phyloP scores from a whole-genome alignment of 2,797 vertebrate genomes.

The Lacerta bilineata region DNA sequence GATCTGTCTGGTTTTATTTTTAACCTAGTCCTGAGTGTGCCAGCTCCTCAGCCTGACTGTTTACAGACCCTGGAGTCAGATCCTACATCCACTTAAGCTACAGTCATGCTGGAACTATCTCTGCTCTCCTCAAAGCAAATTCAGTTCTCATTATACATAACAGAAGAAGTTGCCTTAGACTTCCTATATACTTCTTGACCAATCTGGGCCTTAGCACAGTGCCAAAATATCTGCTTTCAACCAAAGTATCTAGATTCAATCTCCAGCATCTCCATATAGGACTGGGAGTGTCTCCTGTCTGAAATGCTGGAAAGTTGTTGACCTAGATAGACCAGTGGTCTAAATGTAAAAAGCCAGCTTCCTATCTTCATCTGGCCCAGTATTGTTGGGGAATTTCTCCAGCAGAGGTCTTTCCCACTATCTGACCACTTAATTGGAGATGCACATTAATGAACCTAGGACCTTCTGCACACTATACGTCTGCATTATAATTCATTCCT shows the following conservation, averaged over 20 bases:
- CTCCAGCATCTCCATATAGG: too few relatives aligned
- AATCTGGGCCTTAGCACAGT: not conserved
- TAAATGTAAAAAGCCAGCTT: too few relatives aligned
- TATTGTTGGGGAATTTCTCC: not conserved
- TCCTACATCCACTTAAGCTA: not conserved
- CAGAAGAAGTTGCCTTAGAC: not conserved
- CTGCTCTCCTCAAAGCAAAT: not conserved
- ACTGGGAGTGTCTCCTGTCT: too few relatives aligned
- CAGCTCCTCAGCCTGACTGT: not conserved
- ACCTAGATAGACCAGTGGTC: too few relatives aligned
- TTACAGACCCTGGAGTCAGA: not conserved
- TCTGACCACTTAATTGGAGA: not conserved
- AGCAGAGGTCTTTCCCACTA: not conserved
- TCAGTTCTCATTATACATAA: not conserved
- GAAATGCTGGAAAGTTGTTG: too few relatives aligned
- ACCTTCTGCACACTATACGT: not conserved
- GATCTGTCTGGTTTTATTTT: not conserved
- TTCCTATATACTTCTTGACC: too few relatives aligned
- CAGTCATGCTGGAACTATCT: not conserved
- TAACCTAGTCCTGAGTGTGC: not conserved
- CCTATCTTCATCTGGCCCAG: not conserved
- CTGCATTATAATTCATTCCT: not conserved
- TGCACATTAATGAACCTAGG: not conserved
- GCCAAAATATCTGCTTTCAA: too few relatives aligned
- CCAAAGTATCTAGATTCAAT: too few relatives aligned